Conservation (phyloP, 2,113 vertebrate species). For the Salvelinus sp. region DNA sequence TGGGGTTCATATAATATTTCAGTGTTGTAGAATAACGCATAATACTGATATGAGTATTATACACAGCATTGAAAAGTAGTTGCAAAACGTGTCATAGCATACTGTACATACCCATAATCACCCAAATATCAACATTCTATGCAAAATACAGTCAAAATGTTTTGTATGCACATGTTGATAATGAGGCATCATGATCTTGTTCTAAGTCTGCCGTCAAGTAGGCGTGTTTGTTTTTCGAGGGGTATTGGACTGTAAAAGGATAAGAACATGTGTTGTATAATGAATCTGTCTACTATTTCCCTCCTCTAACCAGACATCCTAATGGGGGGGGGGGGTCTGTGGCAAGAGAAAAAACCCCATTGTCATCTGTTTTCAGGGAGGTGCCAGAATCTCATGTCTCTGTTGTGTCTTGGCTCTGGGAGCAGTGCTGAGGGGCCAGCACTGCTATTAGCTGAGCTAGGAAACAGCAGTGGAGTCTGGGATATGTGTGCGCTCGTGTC, state of each 20-base stretch:
- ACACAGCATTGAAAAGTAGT: too few relatives aligned
- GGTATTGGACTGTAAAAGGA: conserved; percentile 27
- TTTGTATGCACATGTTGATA: conserved; percentile 48
- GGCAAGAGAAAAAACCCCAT: conserved; percentile 42
- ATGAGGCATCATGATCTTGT: conserved; percentile 43
- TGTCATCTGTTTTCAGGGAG: conserved; percentile 59
- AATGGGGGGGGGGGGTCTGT: conserved; percentile 49
- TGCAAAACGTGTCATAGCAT: too few relatives aligned
- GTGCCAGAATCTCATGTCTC: conserved; percentile 46
- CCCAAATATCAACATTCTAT: conserved; percentile 4
- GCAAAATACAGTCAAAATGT: conserved; percentile 49
- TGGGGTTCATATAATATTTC: conserved; percentile 11
- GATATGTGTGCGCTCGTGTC: conserved; percentile 46
- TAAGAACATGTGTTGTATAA: conserved; percentile 60
- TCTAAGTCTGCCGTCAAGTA: conserved; percentile 37
- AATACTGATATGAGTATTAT: conserved; percentile 7
- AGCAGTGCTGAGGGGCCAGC: conserved; percentile 25
- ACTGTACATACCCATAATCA: conserved; percentile 6
- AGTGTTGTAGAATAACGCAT: too few relatives aligned
- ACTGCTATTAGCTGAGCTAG: conserved; percentile 34
- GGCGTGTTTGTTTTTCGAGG: conserved; percentile 42
- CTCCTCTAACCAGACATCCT: conserved; percentile 51
- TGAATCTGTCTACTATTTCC: conserved; percentile 70
- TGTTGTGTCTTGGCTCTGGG: conserved; percentile 34
- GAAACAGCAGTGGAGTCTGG: conserved; percentile 48